phyloP scores from a whole-genome alignment of 2,888 invertebrate genomes.

The Tortricodes alternella region DNA sequence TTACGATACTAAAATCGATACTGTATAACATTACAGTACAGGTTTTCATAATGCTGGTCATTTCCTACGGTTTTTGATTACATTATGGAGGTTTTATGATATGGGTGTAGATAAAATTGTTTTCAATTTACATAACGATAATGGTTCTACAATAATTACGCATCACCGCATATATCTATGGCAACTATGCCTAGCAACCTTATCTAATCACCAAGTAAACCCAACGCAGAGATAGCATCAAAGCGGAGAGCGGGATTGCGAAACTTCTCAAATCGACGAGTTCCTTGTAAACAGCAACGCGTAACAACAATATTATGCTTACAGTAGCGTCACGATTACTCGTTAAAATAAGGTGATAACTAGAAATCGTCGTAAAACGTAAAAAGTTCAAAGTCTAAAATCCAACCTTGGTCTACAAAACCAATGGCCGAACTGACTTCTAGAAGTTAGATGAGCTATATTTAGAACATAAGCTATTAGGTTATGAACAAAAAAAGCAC shows the following conservation, averaged over 20 bases:
- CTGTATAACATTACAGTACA: too few relatives aligned
- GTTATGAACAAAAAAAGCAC: constrained; percentile 19
- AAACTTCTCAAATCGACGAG: too few relatives aligned
- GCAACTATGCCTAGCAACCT: not conserved
- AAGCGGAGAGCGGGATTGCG: too few relatives aligned
- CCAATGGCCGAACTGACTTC: not conserved
- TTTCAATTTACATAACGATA: not conserved
- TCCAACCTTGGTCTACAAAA: constrained; percentile 39
- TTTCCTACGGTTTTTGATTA: too few relatives aligned
- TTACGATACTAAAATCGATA: too few relatives aligned
- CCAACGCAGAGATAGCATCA: too few relatives aligned
- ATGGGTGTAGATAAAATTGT: too few relatives aligned
- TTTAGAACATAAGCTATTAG: constrained; percentile 27
- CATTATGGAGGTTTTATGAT: too few relatives aligned
- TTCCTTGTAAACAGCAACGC: not conserved
- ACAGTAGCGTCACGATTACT: not conserved
- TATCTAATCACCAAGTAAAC: not conserved
- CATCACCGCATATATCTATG: not conserved
- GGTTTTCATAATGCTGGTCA: too few relatives aligned
- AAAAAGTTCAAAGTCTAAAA: constrained; percentile 42
- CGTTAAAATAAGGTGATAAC: not conserved
- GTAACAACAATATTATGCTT: not conserved
- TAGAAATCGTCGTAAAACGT: constrained; percentile 12
- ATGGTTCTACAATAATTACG: not conserved
- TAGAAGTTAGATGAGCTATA: constrained; percentile 11